phyloP scores from a whole-genome alignment of 30 jellyfish, hydroid and myxozoan species.

The Turritopsis dohrnii region DNA sequence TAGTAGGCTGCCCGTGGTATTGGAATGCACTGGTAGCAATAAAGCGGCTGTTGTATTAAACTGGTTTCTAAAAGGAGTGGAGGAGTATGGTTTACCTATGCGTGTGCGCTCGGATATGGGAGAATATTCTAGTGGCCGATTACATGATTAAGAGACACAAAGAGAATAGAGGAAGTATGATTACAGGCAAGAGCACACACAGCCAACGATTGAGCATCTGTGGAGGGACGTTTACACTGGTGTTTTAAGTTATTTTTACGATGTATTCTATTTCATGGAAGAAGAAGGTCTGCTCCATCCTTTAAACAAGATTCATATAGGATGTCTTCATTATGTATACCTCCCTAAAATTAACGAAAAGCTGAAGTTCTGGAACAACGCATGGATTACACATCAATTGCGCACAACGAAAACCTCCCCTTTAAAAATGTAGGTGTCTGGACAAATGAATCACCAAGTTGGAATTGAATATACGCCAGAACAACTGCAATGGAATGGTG shows the following conservation, averaged over 20 bases:
- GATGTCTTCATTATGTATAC: conserved; percentile 12
- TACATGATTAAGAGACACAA: conserved; percentile 39
- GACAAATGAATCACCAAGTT: conserved; percentile 48
- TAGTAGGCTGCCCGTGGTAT: conserved; percentile 47
- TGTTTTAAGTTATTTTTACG: conserved; percentile 28
- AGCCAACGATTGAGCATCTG: conserved; percentile 43
- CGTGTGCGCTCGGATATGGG: conserved; percentile 60
- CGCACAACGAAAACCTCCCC: conserved; percentile 47
- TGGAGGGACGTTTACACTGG: conserved; percentile 51
- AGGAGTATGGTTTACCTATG: conserved; percentile 45
- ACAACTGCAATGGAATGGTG: conserved; percentile 30
- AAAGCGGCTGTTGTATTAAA: conserved; percentile 28
- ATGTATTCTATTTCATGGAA: conserved; percentile 46
- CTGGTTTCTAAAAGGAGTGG: conserved; percentile 29
- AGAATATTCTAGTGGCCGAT: conserved; percentile 46
- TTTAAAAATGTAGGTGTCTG: conserved; percentile 42
- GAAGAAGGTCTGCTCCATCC: conserved; percentile 46
- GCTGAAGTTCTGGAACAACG: conserved; percentile 24
- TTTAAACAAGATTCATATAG: conserved; percentile 27
- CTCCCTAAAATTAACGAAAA: conserved; percentile 23
- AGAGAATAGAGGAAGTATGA: conserved; percentile 41
- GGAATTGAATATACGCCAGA: conserved; percentile 27
- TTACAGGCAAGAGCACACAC: conserved; percentile 57
- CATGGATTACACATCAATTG: conserved; percentile 39
- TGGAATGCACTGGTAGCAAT: too few species aligned